Conservation (phyloP, 2,888 invertebrate genomes). For the Antheraea assamensis region DNA sequence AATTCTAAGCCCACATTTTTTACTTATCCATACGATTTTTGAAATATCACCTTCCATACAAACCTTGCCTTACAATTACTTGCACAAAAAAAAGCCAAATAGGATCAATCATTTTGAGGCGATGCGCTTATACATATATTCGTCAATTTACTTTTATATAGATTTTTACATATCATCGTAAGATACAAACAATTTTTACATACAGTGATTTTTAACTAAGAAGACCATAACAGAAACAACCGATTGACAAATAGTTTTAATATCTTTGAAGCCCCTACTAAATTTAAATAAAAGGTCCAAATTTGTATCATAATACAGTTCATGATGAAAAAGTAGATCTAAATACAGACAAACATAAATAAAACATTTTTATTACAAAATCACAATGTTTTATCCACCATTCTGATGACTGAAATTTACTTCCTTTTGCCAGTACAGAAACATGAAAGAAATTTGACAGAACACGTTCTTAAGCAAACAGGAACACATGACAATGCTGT, state of each 20-base stretch:
- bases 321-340: constrained; percentile 11
- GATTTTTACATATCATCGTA: neutral
- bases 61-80: no score
- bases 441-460: constrained; percentile 36
- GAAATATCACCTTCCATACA: no score
- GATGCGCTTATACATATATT: no score
- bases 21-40: no score
- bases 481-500: constrained; percentile 48
- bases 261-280: neutral
- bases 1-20: no score
- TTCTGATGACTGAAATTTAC: constrained; percentile 27
- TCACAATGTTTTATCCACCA: constrained; percentile 43
- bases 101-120: no score
- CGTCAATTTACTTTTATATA: no score
- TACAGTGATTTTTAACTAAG: no score
- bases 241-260: neutral
- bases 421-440: constrained; percentile 34
- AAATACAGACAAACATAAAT: constrained; percentile 14
- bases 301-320: neutral
- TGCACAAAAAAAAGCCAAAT: no score
- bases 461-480: constrained; percentile 29
- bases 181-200: no score
- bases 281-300: neutral
- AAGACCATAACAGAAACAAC: neutral
- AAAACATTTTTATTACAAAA: constrained; percentile 17